Conservation (phyloP, 2,797 vertebrate species). For the Margarornis squamiger region DNA sequence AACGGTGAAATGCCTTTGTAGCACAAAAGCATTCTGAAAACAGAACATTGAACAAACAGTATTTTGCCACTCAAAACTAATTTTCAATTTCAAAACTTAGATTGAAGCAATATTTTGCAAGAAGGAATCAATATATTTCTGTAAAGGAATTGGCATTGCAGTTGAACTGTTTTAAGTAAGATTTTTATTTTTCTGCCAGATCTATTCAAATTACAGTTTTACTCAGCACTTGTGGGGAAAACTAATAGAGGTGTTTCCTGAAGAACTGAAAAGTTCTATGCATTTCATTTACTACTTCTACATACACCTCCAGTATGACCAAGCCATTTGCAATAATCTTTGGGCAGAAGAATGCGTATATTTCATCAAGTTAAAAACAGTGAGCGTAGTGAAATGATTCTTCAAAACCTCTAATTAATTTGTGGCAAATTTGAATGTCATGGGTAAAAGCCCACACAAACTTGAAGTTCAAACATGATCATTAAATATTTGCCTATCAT, state of each 20-base stretch:
- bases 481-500: not conserved
- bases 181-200: not conserved
- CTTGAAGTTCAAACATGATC: not conserved
- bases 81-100: conserved; percentile 31
- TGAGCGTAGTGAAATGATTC: not conserved
- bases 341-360: not conserved
- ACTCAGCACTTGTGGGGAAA: not conserved
- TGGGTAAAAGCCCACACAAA: not conserved
- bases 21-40: conserved; percentile 54
- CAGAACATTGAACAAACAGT: conserved; percentile 41
- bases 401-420: not conserved
- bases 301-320: not conserved
- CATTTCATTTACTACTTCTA: not conserved
- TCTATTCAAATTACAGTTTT: not conserved
- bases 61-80: conserved; percentile 31
- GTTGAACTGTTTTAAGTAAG: not conserved
- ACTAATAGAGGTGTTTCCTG: not conserved
- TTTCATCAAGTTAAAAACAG: not conserved
- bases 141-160: not conserved
- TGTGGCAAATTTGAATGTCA: not conserved
- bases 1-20: conserved; percentile 44
- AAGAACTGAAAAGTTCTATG: not conserved
- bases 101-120: not conserved
- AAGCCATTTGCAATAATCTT: not conserved
- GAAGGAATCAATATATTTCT: not conserved